These are phyloP conservation scores for Carduelis carduelis DNA, from an alignment of 2,797 vertebrate genomes.

Conservation along the genomic window DNA sequence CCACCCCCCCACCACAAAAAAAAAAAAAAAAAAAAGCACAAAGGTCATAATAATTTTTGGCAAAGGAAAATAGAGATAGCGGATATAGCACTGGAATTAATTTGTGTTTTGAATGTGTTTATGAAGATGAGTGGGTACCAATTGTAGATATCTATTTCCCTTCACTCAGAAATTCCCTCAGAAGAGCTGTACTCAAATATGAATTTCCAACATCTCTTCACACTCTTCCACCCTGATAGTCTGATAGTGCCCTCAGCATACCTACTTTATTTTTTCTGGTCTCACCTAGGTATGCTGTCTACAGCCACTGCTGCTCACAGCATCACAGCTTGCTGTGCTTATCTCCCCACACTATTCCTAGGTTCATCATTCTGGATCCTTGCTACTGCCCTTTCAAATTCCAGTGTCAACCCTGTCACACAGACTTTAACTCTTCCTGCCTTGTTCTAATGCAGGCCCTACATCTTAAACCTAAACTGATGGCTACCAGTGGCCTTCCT, in stretches of 20 bases:
- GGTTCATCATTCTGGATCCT: not conserved
- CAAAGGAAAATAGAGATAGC: not conserved
- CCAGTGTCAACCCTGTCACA: not conserved
- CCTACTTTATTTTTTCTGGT: not conserved
- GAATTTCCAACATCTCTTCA: not conserved
- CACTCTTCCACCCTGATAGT: not conserved
- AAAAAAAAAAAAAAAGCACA: not conserved
- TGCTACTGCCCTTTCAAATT: not conserved
- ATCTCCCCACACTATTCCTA: not conserved
- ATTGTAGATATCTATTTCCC: not conserved
- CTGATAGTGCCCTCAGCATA: not conserved
- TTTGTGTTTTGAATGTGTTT: not conserved
- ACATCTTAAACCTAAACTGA: not conserved
- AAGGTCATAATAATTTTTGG: not conserved
- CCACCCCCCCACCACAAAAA: no score
- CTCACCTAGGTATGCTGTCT: not conserved
- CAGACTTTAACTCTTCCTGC: not conserved
- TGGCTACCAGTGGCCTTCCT: not conserved
- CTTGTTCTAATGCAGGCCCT: not conserved
- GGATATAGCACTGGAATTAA: rapidly evolving
- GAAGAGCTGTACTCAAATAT: not conserved
- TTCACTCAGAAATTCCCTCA: not conserved
- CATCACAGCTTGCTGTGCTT: not conserved
- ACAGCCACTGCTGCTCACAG: not conserved
- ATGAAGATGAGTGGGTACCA: not conserved